These are phyloP conservation scores for Latrodectus elegans DNA, from an alignment of 2,888 invertebrate species.

Conservation along the genomic window DNA sequence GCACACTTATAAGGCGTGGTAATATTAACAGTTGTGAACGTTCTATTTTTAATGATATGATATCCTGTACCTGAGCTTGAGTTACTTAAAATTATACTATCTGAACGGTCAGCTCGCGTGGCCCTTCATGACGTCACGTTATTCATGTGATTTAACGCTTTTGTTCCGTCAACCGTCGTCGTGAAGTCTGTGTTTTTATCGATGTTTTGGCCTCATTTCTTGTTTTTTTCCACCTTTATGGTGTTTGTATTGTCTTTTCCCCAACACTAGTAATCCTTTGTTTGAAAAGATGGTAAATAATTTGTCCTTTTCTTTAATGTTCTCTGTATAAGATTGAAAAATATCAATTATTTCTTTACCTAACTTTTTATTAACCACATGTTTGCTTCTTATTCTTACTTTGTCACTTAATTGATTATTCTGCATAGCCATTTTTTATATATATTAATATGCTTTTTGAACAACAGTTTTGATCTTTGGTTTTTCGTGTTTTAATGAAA, in stretches of 20 bases:
- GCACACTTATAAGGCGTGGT: slow-evolving; percentile 25
- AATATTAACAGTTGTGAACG: slow-evolving; percentile 9
- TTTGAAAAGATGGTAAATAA: too few relatives aligned
- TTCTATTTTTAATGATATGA: slow-evolving; percentile 23
- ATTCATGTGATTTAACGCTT: background rate
- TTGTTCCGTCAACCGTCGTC: slow-evolving; percentile 1
- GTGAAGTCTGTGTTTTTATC: slow-evolving; percentile 24
- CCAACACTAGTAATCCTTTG: too few relatives aligned
- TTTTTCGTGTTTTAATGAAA: too few relatives aligned
- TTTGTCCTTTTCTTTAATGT: too few relatives aligned
- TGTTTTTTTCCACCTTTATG: slow-evolving; percentile 5
- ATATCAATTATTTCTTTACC: too few relatives aligned
- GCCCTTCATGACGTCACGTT: background rate
- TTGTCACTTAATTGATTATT: too few relatives aligned
- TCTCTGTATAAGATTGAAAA: too few relatives aligned
- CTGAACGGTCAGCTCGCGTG: background rate
- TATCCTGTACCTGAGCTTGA: background rate
- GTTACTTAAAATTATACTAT: background rate
- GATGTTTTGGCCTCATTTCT: slow-evolving; percentile 29
- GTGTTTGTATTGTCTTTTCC: background rate
- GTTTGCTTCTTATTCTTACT: too few relatives aligned
- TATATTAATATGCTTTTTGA: too few relatives aligned
- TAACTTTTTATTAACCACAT: too few relatives aligned
- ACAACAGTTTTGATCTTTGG: too few relatives aligned
- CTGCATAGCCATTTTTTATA: too few relatives aligned